Base-by-base conservation (phyloP, 2,797 vertebrate species). In the Furcifer pardalis region DNA sequence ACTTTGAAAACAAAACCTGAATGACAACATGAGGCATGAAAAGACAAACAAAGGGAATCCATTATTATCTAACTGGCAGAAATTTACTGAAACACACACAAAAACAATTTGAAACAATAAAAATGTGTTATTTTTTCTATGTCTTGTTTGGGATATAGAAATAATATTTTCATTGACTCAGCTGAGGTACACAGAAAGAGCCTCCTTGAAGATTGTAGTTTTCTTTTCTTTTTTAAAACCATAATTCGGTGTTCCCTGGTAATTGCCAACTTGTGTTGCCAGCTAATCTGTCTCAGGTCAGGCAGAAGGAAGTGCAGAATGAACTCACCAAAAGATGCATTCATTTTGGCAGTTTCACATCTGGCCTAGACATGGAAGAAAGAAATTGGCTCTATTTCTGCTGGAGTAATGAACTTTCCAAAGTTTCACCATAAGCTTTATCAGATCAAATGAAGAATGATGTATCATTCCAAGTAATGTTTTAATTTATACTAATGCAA, bases 81-180 rank as follows among this genome's bases (percentile, higher is more conserved):
- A 37, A 1, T 40, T 59, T 76, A 3, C 1, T 35, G 37, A 15
- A 56, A 30, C 21, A 46, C 56, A 46, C 56, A 23, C 59, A 62
- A 42, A 7, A n/a, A 7, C 27, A 27, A 83, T 76, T 68, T 60
- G 71, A 80, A 85, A 74, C 23, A 80, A 76, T 37, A 5, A 42
- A 68, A 68, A 76, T 73, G 42, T 73, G 69, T 35, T 44, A n/a
- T 65, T 17, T 10, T 60, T 69, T 75, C 10, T n/a, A 37, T 44
- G n/a, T 73, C 42, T 66, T 7, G 19, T 44, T 37, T 60, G 72
- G 40, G 46, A 81, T n/a, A 21, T 19, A 75, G 27, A 17, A 35
- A 60, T 69, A 85, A 76, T 52, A 52, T 81, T 74, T 7, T 60
- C 78, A 37, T 42, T 42, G 35, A 65, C n/a, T n/a, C n/a, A n/a